Percentiles rank a stretch among this genome's conserved stretches.
Evolutionary conservation across 1,140 invertebrate genomes (phyloP).

Genomic region (Saccostrea cuccullata): DNA sequence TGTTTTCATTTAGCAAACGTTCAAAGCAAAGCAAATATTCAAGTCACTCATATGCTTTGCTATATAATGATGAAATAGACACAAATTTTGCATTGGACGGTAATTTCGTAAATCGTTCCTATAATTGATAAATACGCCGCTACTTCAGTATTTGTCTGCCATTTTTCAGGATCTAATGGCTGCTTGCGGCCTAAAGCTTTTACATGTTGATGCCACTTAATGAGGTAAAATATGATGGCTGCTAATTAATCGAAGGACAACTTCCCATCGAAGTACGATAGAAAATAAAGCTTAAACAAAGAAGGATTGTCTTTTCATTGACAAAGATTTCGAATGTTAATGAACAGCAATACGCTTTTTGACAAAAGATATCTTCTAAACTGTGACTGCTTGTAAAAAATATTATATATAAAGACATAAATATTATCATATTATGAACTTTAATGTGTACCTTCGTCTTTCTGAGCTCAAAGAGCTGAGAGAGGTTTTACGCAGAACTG

Average conservation of each 20-base stretch:
- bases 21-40: too few relatives aligned
- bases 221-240: neutral
- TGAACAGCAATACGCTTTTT: neutral
- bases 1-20: too few relatives aligned
- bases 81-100: conserved; percentile 1
- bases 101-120: conserved; percentile 16
- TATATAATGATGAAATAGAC: neutral
- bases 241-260: conserved; percentile 16
- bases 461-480: too few relatives aligned
- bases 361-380: too few relatives aligned
- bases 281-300: neutral
- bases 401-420: too few relatives aligned
- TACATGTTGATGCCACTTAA: conserved; percentile 6
- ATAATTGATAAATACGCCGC: conserved; percentile 9
- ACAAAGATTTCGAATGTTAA: neutral
- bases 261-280: neutral
- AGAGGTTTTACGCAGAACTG: too few relatives aligned
- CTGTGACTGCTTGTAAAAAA: too few relatives aligned
- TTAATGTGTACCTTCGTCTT: too few relatives aligned
- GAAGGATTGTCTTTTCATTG: neutral
- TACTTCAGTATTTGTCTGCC: neutral
- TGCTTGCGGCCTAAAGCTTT: conserved; percentile 12
- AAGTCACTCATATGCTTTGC: too few relatives aligned
- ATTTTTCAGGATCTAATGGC: neutral
- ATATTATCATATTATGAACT: too few relatives aligned